Base-by-base conservation (phyloP, 2,888 invertebrate genomes). In the Myopa tessellatipennis region DNA sequence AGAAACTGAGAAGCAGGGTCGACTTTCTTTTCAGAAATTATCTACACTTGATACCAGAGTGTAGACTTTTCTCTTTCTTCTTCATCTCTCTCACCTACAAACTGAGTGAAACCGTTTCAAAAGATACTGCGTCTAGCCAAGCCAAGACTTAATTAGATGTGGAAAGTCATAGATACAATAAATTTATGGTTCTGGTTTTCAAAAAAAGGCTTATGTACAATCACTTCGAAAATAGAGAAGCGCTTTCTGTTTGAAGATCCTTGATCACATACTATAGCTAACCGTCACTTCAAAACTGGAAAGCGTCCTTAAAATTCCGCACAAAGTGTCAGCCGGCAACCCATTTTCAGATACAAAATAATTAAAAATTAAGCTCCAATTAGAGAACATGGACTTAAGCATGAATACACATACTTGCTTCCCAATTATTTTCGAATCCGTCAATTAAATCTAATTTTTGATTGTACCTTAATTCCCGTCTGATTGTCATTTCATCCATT, bases 321-420 rank as follows among this genome's bases (percentile, higher is more conserved):
- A 26, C 2, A 26, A 26, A 26, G 26, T 1, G 26, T 63, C n/a
- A 63, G 63, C 78, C 7, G 55, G 63, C 16, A 79, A 69, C 38
- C 73, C 75, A 60, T 61, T 79, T 68, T 79, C 60, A 4, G 77
- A 79, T 26, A 77, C 69, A 60, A 77, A 65, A 67, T 77, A 79
- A 67, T 79, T 79, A 60, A 79, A 16, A 14, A 79, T 71, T 55
- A 45, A 72, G 72, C 77, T 77, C 74, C 77, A 79, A 67, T 79
- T 79, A 55, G 52, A 52, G 40, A 74, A 60, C 61, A 79, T 61
- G n/a, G 69, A 67, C 52, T 73, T 77, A 58, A 77, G 74, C 67
- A 79, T 79, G 40, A 74, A 79, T 61, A 79, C 67, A 70, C 77
- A 74, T 45, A 79, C 72, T 71, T 79, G 71, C 36, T 79, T 79